Evolutionary conservation across 2,888 invertebrate genomes (phyloP).

Genomic region (Cremastobaeus sp.): DNA sequence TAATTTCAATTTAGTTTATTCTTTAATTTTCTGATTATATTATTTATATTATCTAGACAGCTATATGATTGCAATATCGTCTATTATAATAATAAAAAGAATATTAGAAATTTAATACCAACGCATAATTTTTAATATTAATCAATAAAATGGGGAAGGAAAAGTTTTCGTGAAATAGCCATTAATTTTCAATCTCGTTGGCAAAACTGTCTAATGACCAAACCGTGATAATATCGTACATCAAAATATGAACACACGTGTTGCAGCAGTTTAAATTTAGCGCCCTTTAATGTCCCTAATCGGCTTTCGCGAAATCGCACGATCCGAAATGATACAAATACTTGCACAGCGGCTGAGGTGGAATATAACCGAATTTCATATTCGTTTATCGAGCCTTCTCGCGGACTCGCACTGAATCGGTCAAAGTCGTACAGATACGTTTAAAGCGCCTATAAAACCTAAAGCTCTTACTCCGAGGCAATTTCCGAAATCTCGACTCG

Average conservation of each 20-base stretch:
- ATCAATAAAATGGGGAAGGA: too few relatives aligned
- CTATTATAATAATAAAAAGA: too few relatives aligned
- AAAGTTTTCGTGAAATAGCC: too few relatives aligned
- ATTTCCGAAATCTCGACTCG: constrained; percentile 15
- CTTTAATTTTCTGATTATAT: too few relatives aligned
- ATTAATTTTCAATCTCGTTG: constrained; percentile 50
- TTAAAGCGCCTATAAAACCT: constrained; percentile 32
- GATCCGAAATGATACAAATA: constrained; percentile 26
- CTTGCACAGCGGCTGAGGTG: constrained; percentile 3
- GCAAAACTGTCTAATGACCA: not conserved
- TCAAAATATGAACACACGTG: constrained; percentile 26
- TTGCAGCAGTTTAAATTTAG: constrained; percentile 45
- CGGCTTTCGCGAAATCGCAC: constrained; percentile 48
- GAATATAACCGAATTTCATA: constrained; percentile 38
- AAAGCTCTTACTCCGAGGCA: constrained; percentile 2
- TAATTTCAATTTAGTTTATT: too few relatives aligned
- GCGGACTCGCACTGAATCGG: constrained; percentile 16
- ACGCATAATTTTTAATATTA: too few relatives aligned
- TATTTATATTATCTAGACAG: too few relatives aligned
- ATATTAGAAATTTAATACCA: too few relatives aligned
- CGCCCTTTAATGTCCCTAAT: constrained; percentile 49
- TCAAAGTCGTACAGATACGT: constrained; percentile 38
- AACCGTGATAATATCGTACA: not conserved
- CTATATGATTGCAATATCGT: too few relatives aligned
- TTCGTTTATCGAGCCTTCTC: constrained; percentile 33